Evolutionary conservation across 2,113 vertebrate species (phyloP).

Genomic region (Sinocyclocheilus anshuiensis): DNA sequence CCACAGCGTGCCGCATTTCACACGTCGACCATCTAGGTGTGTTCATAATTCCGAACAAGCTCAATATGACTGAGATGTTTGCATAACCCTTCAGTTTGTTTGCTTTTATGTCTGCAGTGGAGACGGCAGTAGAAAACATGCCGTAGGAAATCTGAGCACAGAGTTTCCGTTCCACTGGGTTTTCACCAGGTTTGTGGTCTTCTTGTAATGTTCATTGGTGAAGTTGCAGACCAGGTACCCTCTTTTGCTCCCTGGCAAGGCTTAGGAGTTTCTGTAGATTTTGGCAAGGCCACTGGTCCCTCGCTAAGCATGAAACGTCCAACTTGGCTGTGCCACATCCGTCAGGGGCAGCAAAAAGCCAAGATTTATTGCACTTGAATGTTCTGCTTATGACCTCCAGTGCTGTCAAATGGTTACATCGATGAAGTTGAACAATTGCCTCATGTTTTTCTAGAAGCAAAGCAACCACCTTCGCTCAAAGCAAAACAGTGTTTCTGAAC

Average conservation of each 20-base stretch:
- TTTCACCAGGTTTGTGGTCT: slow-evolving; percentile 72
- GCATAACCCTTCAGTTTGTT: slow-evolving; percentile 70
- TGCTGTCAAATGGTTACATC: slow-evolving; percentile 12
- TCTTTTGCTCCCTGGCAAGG: not conserved
- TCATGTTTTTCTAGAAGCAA: slow-evolving; percentile 5
- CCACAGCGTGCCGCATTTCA: slow-evolving; percentile 67
- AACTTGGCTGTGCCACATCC: slow-evolving; percentile 36
- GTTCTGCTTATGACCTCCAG: slow-evolving; percentile 35
- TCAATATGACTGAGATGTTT: slow-evolving; percentile 62
- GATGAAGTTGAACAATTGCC: not conserved
- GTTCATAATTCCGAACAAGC: slow-evolving; percentile 21
- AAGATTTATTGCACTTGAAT: slow-evolving; percentile 31
- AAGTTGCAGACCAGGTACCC: slow-evolving; percentile 45
- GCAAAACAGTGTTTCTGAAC: slow-evolving; percentile 13
- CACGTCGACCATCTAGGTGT: slow-evolving; percentile 64
- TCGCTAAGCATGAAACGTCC: slow-evolving; percentile 23
- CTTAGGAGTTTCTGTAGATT: slow-evolving; percentile 24
- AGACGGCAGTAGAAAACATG: slow-evolving; percentile 60
- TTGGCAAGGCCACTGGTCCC: slow-evolving; percentile 28
- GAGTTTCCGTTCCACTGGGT: slow-evolving; percentile 46
- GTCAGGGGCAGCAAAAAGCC: slow-evolving; percentile 33
- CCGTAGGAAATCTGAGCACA: slow-evolving; percentile 67
- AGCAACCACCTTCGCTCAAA: slow-evolving; percentile 9
- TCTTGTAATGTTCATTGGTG: slow-evolving; percentile 69
- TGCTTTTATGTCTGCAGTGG: slow-evolving; percentile 68